phyloP scores from a whole-genome alignment of 2,113 vertebrate species.

The Elephantulus edwardii region DNA sequence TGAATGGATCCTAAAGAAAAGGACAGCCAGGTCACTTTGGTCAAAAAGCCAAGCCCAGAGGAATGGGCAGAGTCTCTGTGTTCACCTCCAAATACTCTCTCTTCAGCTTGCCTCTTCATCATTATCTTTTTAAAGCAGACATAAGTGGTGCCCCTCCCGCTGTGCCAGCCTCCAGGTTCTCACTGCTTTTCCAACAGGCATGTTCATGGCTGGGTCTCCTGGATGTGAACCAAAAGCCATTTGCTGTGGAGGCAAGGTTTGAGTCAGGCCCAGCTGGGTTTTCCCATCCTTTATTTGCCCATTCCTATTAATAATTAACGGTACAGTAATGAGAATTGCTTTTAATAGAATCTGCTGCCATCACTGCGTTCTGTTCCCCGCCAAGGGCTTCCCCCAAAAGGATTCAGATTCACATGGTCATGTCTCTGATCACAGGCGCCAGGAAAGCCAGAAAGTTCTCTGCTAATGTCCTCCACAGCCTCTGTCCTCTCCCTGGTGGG shows the following conservation, averaged over 20 bases:
- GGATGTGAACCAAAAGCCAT: conserved; percentile 53
- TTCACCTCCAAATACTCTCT: not conserved
- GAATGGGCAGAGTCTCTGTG: not conserved
- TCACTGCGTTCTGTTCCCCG: conserved; percentile 31
- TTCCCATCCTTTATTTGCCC: conserved; percentile 79
- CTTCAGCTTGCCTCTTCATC: not conserved
- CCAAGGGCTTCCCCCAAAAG: conserved; percentile 70
- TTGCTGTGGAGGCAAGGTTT: conserved; percentile 53
- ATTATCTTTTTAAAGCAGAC: not conserved
- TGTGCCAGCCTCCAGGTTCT: rapidly evolving
- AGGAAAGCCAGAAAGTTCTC: not conserved
- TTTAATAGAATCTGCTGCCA: conserved; percentile 75
- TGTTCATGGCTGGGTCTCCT: not conserved
- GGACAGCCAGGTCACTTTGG: not conserved
- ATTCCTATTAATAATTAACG: conserved; percentile 84
- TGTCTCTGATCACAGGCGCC: conserved; percentile 53
- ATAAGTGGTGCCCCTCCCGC: rapidly evolving
- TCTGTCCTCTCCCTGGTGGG: rapidly evolving
- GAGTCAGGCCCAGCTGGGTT: conserved; percentile 77
- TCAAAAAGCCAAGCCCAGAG: not conserved
- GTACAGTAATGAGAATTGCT: conserved; percentile 71
- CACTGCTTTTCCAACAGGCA: not conserved
- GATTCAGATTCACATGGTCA: conserved; percentile 40
- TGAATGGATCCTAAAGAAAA: rapidly evolving
- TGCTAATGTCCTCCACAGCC: not conserved